Conservation (phyloP, 2,113 vertebrate genomes). For the Pavo muticus region DNA sequence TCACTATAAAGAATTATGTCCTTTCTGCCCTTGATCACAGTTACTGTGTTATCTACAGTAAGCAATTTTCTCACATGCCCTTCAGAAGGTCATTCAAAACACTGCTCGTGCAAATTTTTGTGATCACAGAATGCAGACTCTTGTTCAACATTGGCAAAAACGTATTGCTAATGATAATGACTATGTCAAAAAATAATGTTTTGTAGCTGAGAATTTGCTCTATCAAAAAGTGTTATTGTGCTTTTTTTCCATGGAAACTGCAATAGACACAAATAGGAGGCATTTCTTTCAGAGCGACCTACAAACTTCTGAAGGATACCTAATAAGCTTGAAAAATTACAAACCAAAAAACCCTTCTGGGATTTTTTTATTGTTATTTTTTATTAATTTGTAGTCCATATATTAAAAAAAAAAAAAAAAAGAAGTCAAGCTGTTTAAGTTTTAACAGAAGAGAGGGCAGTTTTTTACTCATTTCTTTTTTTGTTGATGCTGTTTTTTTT, state of each 20-base stretch:
- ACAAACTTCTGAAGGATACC: background rate
- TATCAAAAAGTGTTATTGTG: too few species aligned
- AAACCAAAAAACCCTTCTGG: fast-evolving
- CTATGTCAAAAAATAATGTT: too few species aligned
- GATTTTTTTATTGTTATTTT: background rate
- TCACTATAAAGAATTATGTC: slow-evolving; percentile 61
- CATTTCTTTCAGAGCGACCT: too few species aligned
- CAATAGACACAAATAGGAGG: too few species aligned
- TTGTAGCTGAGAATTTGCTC: too few species aligned
- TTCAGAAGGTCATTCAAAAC: slow-evolving; percentile 60
- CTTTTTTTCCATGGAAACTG: too few species aligned
- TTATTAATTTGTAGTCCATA: too few species aligned
- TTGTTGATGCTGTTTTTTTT: background rate
- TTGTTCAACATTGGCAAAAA: too few species aligned
- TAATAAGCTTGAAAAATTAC: background rate
- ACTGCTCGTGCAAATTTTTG: background rate
- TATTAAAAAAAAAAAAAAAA: background rate
- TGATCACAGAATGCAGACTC: too few species aligned
- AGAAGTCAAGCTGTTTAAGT: background rate
- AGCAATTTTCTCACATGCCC: slow-evolving; percentile 47
- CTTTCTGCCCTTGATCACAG: slow-evolving; percentile 70
- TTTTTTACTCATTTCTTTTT: background rate
- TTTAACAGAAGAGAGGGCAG: background rate
- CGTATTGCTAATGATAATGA: too few species aligned
- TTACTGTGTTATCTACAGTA: slow-evolving; percentile 30